Base-by-base conservation (phyloP, 2,113 vertebrate species). In the Pholis gunnellus region DNA sequence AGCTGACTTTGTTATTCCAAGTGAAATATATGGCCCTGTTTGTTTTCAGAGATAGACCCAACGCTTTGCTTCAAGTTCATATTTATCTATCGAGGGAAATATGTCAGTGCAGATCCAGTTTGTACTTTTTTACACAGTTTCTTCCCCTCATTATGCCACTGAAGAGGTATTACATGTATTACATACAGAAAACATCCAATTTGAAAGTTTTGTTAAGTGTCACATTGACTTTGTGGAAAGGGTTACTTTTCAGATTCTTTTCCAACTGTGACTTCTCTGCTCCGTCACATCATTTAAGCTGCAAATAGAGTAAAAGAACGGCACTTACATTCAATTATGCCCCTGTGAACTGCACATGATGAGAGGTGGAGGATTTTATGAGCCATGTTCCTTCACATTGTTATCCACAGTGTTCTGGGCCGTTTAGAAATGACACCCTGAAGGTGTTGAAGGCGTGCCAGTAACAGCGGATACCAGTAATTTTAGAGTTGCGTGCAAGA, bases 21-120 rank as follows among this genome's bases (percentile, higher is more conserved):
- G 87, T 83, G 88, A 89, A 93, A 94, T 95, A 95, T 94, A 93
- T 91, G 92, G 93, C 82, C 85, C 84, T 94, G 92, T 94, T 96
- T 95, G 92, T 94, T 95, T 95, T 95, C 86, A 90, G 54, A 95
- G 95, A 95, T 87, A 92, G 91, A 82, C 86, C 92, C 89, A 85
- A 92, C 71, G 90, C 93, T 93, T 91, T 91, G 91, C 90, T 91
- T 92, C 92, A 94, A 93, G 88, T 95, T 87, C 89, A 92, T 94
- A 95, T 96, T 96, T 96, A 94, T 96, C 96, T 95, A 95, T 91
- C 91, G 81, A 92, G 89, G 92, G 87, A 95, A 91, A 91, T 94
- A 92, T 92, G 94, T 92, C 93, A 93, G 91, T 66, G 34, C 87
- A 90, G 77, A 91, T 87, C 88, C 87, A 91, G 83, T 80, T 82